Conservation (phyloP, 2,113 vertebrate species). For the Tenebrosternarchus preto region DNA sequence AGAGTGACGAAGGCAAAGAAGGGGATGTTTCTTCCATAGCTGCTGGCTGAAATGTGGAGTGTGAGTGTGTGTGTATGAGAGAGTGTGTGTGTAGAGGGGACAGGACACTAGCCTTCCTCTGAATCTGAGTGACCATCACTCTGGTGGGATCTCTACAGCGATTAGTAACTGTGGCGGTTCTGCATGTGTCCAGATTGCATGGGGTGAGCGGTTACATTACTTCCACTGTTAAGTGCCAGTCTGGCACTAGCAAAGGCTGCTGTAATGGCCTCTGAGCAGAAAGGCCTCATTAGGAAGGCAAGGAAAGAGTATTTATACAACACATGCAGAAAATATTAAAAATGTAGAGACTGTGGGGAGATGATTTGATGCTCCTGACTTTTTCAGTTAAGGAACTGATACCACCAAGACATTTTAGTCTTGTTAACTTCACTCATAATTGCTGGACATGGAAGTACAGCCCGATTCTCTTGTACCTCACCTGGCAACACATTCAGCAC, state of each 20-base stretch:
- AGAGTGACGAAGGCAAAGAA: too few species aligned
- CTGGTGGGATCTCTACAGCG: not conserved
- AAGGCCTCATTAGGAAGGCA: constrained; percentile 1
- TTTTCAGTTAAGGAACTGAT: too few species aligned
- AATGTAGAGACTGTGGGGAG: too few species aligned
- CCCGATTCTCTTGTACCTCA: too few species aligned
- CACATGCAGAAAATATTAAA: too few species aligned
- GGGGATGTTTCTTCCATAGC: constrained; percentile 22
- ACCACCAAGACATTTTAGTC: too few species aligned
- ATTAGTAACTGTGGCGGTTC: constrained; percentile 1
- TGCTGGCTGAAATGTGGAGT: not conserved
- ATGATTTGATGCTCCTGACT: too few species aligned
- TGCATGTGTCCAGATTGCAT: constrained; percentile 30
- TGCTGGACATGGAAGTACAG: too few species aligned
- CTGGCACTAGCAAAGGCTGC: constrained; percentile 27
- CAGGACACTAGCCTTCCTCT: not conserved
- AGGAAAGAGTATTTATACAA: too few species aligned
- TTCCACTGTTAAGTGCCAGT: constrained; percentile 25
- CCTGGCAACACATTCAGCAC: too few species aligned
- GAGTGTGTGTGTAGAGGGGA: constrained; percentile 8
- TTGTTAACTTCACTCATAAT: too few species aligned
- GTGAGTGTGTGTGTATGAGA: not conserved
- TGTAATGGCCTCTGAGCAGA: constrained; percentile 9
- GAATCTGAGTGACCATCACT: not conserved
- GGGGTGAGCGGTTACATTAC: not conserved